A percentile compares a stretch with the other conserved stretches of the same genome.
Conservation (phyloP, 2,888 invertebrate species). For the Epinotia brunnichana region DNA sequence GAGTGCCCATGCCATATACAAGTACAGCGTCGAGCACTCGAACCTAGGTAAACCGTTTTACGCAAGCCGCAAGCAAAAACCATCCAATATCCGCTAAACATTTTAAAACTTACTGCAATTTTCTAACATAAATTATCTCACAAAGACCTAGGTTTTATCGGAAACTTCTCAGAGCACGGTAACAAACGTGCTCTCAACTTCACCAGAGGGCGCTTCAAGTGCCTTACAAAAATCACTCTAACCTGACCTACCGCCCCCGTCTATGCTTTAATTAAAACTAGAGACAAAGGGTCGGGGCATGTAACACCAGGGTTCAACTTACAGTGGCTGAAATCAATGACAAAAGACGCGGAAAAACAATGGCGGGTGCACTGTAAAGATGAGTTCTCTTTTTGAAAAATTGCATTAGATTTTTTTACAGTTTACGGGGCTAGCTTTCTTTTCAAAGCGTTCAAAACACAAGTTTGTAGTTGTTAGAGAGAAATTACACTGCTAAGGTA, state of each 20-base stretch:
- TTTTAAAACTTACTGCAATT: slow-evolving; percentile 46
- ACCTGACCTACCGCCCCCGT: slow-evolving; percentile 49
- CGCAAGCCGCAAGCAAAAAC: not conserved
- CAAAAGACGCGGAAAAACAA: slow-evolving; percentile 72
- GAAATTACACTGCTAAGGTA: too few species aligned
- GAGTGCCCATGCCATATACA: too few species aligned
- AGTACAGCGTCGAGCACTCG: too few species aligned
- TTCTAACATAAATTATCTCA: slow-evolving; percentile 58
- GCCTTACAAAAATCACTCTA: slow-evolving; percentile 54
- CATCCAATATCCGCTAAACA: slow-evolving; percentile 18
- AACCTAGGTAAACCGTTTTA: too few species aligned
- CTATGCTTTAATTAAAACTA: slow-evolving; percentile 48
- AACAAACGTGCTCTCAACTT: slow-evolving; percentile 61
- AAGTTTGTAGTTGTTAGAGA: too few species aligned
- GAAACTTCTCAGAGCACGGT: slow-evolving; percentile 67
- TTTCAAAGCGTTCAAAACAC: not conserved
- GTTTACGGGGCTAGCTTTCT: slow-evolving; percentile 46
- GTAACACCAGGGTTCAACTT: slow-evolving; percentile 53
- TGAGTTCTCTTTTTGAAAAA: slow-evolving; percentile 57
- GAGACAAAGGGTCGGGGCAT: slow-evolving; percentile 50
- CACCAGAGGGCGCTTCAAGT: slow-evolving; percentile 60
- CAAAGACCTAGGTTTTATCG: slow-evolving; percentile 67
- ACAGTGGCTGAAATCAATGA: slow-evolving; percentile 57
- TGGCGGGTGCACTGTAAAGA: slow-evolving; percentile 57
- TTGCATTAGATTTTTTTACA: slow-evolving; percentile 49